A percentile compares a stretch with the other conserved stretches of the same genome.
Conservation (phyloP, 1,140 invertebrate genomes). For the Eurosta solidaginis region DNA sequence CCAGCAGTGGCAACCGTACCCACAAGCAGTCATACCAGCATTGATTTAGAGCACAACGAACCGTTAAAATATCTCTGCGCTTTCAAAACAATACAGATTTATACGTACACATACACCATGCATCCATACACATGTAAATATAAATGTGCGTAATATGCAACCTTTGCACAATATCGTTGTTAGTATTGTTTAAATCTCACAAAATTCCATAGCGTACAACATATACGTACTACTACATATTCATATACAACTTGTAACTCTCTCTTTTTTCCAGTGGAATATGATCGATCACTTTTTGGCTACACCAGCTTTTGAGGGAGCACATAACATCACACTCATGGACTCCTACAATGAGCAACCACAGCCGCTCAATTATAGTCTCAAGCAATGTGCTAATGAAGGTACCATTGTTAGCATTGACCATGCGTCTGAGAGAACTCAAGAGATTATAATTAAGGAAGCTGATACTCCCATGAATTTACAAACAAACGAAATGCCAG, state of each 20-base stretch:
- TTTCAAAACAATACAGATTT: background rate
- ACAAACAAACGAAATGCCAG: background rate
- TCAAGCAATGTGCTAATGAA: background rate
- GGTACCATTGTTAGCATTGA: background rate
- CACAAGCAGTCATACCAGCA: background rate
- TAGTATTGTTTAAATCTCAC: background rate
- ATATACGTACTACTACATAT: too few species aligned
- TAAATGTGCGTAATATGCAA: too few species aligned
- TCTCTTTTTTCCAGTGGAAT: constrained; percentile 8
- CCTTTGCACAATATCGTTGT: too few species aligned
- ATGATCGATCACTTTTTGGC: background rate
- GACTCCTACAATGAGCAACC: background rate
- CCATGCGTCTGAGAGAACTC: background rate
- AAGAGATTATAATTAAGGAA: background rate
- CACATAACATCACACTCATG: background rate
- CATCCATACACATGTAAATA: too few species aligned
- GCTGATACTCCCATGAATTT: background rate
- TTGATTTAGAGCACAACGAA: constrained; percentile 8
- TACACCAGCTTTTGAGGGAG: background rate
- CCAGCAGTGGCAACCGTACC: background rate
- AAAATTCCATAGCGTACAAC: background rate
- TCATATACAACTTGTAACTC: background rate
- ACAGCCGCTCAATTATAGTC: constrained; percentile 8
- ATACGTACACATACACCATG: background rate
- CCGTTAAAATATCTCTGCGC: constrained; percentile 24